Evolutionary conservation across 2,888 invertebrate species (phyloP).

Genomic region (Drosophila meridionalis): DNA sequence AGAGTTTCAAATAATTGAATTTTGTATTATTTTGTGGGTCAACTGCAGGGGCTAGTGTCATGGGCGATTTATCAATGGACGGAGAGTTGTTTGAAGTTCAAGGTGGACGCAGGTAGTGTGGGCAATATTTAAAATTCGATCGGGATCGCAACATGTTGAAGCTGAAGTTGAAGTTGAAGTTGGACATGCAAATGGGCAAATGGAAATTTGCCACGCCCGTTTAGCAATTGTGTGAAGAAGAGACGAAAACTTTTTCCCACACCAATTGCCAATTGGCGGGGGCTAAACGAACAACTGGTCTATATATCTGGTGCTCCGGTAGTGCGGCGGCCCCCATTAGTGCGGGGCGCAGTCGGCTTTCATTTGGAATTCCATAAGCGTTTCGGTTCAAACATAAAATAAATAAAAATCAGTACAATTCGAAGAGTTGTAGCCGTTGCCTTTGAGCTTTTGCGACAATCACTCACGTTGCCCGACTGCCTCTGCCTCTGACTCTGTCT

Average conservation of each 20-base stretch:
- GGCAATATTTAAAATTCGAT: slow-evolving; percentile 59
- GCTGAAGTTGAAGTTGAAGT: slow-evolving; percentile 7
- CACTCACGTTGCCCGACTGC: slow-evolving; percentile 69
- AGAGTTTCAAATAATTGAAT: background rate
- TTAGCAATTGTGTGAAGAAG: slow-evolving; percentile 2
- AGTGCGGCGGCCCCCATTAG: slow-evolving; percentile 35
- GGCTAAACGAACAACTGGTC: slow-evolving; percentile 42
- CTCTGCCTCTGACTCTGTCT: background rate
- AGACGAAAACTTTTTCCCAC: slow-evolving; percentile 56
- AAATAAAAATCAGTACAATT: slow-evolving; percentile 81
- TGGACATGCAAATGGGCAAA: slow-evolving; percentile 64
- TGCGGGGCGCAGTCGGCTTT: slow-evolving; percentile 61
- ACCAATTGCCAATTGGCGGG: slow-evolving; percentile 60
- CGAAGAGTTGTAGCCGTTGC: slow-evolving; percentile 72
- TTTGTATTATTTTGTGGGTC: slow-evolving; percentile 3
- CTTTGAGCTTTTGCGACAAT: slow-evolving; percentile 80
- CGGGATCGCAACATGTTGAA: slow-evolving; percentile 36
- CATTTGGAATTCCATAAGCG: slow-evolving; percentile 78
- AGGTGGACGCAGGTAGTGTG: slow-evolving; percentile 23
- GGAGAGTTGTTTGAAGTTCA: slow-evolving; percentile 46
- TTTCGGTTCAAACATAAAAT: slow-evolving; percentile 82
- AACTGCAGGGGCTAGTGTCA: background rate
- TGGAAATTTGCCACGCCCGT: slow-evolving; percentile 61
- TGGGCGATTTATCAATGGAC: background rate
- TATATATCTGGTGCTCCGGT: slow-evolving; percentile 36